Evolutionary conservation across 2,888 invertebrate genomes (phyloP), one percentile per base, ranked within the genome.

Genomic region (Tetragonisca angustula): DNA sequence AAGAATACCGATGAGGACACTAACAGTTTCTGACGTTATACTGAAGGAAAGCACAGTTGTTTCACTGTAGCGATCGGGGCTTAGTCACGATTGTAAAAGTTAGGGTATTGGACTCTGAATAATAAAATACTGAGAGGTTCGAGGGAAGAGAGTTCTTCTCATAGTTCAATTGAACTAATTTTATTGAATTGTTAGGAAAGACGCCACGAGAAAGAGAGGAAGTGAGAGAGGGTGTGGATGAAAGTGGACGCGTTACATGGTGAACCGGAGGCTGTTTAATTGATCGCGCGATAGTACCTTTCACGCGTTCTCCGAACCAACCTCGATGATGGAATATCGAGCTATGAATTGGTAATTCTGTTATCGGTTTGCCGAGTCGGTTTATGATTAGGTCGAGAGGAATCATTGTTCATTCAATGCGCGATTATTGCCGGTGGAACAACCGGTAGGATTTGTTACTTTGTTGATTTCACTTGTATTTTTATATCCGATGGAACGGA

Each of bases 231-330:
- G 13, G 17, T 13, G 49, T 19, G 49, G 72, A 52, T 2, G 32
- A 61, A 83, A 83, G 68, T 83, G 82, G 54, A 67, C 32, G n/a
- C 4, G 17, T 6, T 52, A 17, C 15, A 61, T 24, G 9, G n/a
- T 61, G 82, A 76, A 82, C 71, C 71, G 17, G 61, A 36, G 32
- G 32, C 54, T 61, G 59, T 70, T 82, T 76, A 82, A 82, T 82
- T 83, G 82, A 71, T 68, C 75, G 27, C 24, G 36, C 62, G 81
- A 36, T 27, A 36, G 50, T 49, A 76, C 64, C 78, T 78, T 67
- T 36, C 36, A 9, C 36, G 54, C 64, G 11, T 21, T 32, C 27
- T n/a, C 15, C 21, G 6, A 19, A 24, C 27, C 13, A 24, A n/a
- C 17, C 11, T n/a, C 15, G 50, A 24, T 50, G 43, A 52, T 72